These are phyloP conservation scores for Phymastichus coffea DNA, from an alignment of 1,140 invertebrate genomes.

Conservation along the genomic window DNA sequence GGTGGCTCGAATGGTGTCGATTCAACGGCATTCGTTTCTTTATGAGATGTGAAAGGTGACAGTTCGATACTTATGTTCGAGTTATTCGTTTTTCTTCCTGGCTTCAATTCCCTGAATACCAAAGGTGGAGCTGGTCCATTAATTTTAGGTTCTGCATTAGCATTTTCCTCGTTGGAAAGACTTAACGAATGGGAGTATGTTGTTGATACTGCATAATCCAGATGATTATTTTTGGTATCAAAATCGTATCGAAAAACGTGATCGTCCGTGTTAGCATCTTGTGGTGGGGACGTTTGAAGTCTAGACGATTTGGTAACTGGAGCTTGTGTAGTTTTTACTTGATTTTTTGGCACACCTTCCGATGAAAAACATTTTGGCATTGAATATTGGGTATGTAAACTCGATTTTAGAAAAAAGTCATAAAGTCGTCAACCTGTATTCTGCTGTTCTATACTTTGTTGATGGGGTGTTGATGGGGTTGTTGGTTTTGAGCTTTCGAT, in stretches of 20 bases:
- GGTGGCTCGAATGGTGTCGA: constrained; percentile 53
- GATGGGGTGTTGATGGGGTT: constrained; percentile 33
- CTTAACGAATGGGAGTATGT: constrained; percentile 64
- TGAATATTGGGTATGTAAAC: too few relatives aligned
- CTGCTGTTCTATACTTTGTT: constrained; percentile 52
- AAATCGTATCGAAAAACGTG: constrained; percentile 64
- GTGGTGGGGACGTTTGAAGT: too few relatives aligned
- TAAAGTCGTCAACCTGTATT: too few relatives aligned
- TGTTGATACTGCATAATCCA: constrained; percentile 57
- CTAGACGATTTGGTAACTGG: too few relatives aligned
- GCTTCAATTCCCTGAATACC: constrained; percentile 74
- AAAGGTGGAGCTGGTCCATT: constrained; percentile 58
- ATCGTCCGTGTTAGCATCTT: too few relatives aligned
- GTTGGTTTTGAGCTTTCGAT: constrained; percentile 46
- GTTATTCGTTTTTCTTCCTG: constrained; percentile 64
- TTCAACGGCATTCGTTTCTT: constrained; percentile 46
- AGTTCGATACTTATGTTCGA: constrained; percentile 55
- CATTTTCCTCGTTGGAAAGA: constrained; percentile 53
- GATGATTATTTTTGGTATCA: constrained; percentile 57
- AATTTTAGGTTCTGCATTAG: constrained; percentile 38
- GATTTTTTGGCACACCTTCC: too few relatives aligned
- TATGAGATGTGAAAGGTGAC: constrained; percentile 40
- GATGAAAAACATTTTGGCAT: too few relatives aligned
- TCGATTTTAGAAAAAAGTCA: too few relatives aligned
- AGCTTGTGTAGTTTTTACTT: too few relatives aligned